phyloP scores from a whole-genome alignment of 2,797 vertebrate genomes.

The Pangasius krempfi region DNA sequence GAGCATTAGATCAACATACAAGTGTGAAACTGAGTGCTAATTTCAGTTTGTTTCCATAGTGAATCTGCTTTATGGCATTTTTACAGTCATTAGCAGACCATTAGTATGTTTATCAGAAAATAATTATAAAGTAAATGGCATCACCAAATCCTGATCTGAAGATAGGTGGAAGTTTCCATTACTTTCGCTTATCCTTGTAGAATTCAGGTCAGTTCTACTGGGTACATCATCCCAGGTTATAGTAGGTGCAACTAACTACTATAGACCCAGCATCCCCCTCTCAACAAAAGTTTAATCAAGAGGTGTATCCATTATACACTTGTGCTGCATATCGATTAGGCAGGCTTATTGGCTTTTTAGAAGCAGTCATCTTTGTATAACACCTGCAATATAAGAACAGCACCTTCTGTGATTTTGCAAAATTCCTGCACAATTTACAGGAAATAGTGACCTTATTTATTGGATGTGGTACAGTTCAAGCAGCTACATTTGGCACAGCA shows the following conservation, averaged over 20 bases:
- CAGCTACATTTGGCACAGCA: neutral
- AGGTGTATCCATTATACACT: neutral
- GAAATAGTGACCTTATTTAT: neutral
- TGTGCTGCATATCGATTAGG: neutral
- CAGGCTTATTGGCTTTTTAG: neutral
- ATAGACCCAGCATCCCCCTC: neutral
- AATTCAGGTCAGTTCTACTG: neutral
- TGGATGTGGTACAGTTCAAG: neutral
- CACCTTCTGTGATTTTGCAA: neutral
- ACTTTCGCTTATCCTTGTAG: neutral
- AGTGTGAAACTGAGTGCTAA: neutral
- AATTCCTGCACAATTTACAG: neutral
- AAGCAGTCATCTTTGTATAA: neutral
- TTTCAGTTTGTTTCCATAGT: neutral
- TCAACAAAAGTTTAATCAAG: neutral
- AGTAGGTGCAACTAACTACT: neutral
- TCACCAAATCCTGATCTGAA: neutral
- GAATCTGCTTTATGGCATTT: too few relatives aligned
- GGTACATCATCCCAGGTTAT: neutral
- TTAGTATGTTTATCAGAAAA: neutral
- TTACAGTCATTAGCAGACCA: neutral
- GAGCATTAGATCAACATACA: neutral
- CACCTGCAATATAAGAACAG: neutral
- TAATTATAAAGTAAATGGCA: neutral
- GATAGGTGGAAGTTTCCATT: neutral